A percentile compares a stretch with the other conserved stretches of the same genome.
These are phyloP conservation scores for Tetropium fuscum DNA, from an alignment of 2,888 invertebrate genomes.

Conservation along the genomic window DNA sequence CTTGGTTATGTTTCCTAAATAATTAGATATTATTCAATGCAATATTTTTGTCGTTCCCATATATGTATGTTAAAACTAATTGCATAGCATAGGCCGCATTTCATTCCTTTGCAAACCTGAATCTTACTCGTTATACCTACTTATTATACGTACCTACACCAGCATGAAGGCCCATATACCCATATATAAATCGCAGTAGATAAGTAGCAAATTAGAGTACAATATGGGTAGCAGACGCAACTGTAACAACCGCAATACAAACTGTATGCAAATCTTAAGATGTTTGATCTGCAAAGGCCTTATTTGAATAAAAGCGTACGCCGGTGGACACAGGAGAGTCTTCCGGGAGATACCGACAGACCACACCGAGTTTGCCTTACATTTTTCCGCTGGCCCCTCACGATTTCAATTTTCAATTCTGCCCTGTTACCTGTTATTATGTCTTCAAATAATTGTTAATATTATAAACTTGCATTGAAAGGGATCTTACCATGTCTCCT, in stretches of 20 bases:
- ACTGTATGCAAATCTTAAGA: constrained; percentile 42
- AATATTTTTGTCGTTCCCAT: too few species aligned
- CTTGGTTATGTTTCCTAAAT: too few species aligned
- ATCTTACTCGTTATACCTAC: neutral
- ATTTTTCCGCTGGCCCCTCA: constrained; percentile 36
- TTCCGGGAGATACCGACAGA: constrained; percentile 35
- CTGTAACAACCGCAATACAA: constrained; percentile 34
- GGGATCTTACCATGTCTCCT: too few species aligned
- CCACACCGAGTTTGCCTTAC: constrained; percentile 34
- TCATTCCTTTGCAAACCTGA: neutral
- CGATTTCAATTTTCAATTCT: constrained; percentile 55
- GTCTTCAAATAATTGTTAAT: constrained; percentile 54
- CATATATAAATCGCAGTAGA: neutral
- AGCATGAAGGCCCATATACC: too few species aligned
- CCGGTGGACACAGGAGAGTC: constrained; percentile 26
- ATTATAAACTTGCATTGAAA: constrained; percentile 54
- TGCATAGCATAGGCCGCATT: neutral
- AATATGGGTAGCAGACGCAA: constrained; percentile 11
- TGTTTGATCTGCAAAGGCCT: constrained; percentile 22
- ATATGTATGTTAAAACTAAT: neutral
- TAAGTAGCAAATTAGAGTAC: constrained; percentile 14
- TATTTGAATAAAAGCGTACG: constrained; percentile 26
- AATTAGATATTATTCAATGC: too few species aligned
- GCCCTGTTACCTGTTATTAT: constrained; percentile 52
- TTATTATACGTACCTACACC: too few species aligned